Evolutionary conservation across 2,888 invertebrate species (phyloP).

Genomic region (Philaethria dido): DNA sequence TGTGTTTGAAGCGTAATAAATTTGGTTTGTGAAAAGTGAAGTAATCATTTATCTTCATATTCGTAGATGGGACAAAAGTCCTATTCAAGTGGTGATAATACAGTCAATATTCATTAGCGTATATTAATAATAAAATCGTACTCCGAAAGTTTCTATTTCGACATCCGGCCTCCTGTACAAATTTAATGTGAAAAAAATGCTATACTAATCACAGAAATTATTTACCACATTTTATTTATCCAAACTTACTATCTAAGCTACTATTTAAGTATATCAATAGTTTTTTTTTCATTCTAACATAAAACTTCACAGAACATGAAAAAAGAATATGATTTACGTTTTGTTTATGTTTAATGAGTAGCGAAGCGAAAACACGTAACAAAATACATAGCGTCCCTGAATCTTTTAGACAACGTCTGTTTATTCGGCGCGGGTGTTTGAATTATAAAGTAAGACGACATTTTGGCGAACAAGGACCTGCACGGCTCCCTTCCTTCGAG

Average conservation of each 20-base stretch:
- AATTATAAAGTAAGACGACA: slow-evolving; percentile 73
- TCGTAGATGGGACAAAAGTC: no score
- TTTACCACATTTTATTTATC: no score
- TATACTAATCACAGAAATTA: no score
- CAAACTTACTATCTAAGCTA: background rate
- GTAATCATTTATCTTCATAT: no score
- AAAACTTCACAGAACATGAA: background rate
- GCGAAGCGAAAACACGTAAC: slow-evolving; percentile 42
- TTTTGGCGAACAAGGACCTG: slow-evolving; percentile 56
- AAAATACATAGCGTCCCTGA: slow-evolving; percentile 54
- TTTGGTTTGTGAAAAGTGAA: no score
- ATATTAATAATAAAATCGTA: no score
- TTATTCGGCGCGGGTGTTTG: slow-evolving; percentile 75
- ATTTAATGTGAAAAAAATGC: no score
- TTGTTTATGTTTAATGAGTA: slow-evolving; percentile 30
- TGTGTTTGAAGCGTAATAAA: no score
- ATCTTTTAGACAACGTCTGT: slow-evolving; percentile 72
- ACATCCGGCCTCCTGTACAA: no score
- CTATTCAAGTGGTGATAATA: no score
- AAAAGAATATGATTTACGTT: background rate
- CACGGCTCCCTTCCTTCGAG: slow-evolving; percentile 32
- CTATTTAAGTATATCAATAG: background rate
- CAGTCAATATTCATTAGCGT: no score
- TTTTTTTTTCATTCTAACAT: background rate
- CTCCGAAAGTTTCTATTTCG: no score